A percentile compares a stretch with the other conserved stretches of the same genome.
Evolutionary conservation across 1,140 invertebrate genomes (phyloP).

Genomic region (Chironomus striatipennis): DNA sequence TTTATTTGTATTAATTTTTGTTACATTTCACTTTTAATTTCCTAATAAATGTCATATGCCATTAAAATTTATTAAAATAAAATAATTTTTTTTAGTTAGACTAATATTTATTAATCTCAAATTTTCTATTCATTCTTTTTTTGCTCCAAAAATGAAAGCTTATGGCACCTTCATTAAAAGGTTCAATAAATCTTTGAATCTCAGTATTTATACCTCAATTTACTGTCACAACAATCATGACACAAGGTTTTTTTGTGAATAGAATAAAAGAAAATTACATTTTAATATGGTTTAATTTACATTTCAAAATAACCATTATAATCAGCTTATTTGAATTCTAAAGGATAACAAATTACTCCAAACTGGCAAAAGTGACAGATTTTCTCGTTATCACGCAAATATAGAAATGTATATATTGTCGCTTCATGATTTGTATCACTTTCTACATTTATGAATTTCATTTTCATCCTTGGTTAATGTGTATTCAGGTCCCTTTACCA

Average conservation of each 20-base stretch:
- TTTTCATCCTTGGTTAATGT: neutral
- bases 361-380: slow-evolving; percentile 1
- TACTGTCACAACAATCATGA: neutral
- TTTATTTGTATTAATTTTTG: neutral
- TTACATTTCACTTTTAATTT: neutral
- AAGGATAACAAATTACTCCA: neutral
- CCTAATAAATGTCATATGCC: too few relatives aligned
- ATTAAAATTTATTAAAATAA: too few relatives aligned
- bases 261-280: neutral
- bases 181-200: neutral
- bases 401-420: neutral
- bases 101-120: neutral
- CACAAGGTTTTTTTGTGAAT: neutral
- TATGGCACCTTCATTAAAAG: neutral
- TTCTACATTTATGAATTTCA: slow-evolving; percentile 9
- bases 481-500: slow-evolving; percentile 9
- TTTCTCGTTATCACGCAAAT: neutral
- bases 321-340: slow-evolving; percentile 2
- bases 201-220: neutral
- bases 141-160: neutral
- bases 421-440: slow-evolving; percentile 10
- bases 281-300: slow-evolving; percentile 3
- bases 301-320: slow-evolving; percentile 17
- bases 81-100: too few relatives aligned
- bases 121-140: neutral